Evolutionary conservation across 2,113 vertebrate genomes (phyloP).

Genomic region (Rhabdornis inornatus): DNA sequence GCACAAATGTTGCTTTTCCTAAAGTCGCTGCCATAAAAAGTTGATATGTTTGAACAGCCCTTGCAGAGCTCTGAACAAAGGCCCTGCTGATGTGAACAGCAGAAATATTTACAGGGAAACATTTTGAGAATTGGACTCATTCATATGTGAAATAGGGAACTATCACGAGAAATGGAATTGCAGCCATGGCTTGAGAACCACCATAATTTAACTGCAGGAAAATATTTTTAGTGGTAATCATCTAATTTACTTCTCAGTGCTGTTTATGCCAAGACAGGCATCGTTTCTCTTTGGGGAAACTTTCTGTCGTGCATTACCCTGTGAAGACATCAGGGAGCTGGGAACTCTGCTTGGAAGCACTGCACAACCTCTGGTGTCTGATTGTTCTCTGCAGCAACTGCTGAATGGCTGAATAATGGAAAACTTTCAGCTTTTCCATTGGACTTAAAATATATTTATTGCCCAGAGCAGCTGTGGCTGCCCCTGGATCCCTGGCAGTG

Average conservation of each 20-base stretch:
- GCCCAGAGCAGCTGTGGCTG: neutral
- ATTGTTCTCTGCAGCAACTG: neutral
- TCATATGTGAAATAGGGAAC: conserved; percentile 38
- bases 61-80: neutral
- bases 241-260: neutral
- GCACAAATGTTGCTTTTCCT: neutral
- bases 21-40: neutral
- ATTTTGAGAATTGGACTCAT: neutral
- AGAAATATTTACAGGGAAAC: neutral
- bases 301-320: rapidly evolving
- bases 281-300: neutral
- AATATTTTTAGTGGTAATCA: neutral
- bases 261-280: neutral
- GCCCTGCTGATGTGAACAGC: neutral
- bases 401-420: neutral
- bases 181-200: neutral
- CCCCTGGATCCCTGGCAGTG: neutral
- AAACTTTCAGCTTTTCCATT: neutral
- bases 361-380: neutral
- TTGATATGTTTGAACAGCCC: neutral
- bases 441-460: neutral
- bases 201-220: neutral
- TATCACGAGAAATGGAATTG: neutral
- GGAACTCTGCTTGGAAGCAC: neutral
- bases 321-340: neutral